Base-by-base conservation (phyloP, 2,888 invertebrate genomes). In the Apeira syringaria region DNA sequence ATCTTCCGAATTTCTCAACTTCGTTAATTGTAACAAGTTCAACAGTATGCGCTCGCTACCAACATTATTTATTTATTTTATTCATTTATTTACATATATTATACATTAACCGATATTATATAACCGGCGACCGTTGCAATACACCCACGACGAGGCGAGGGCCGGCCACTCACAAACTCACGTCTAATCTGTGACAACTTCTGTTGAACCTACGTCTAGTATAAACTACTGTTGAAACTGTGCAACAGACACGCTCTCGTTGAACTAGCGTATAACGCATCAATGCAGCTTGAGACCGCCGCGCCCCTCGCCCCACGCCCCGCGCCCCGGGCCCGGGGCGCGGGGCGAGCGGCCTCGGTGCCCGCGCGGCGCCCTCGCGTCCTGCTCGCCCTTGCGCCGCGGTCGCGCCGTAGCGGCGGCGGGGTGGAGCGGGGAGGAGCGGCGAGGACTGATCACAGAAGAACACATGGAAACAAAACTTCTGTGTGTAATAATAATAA, bases 371-470 rank as follows among this genome's bases (percentile, higher is more conserved):
- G 80, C 74, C 79, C 79, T 67, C 60, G 53, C 75, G 79, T 64
- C 82, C 80, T 80, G 76, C 73, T 68, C 75, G 78, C 80, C 75
- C 74, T 74, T 64, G 47, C 40, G 52, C 35, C 43, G 40, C 41
- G 37, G 43, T 50, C 57, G 56, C 25, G 38, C 3, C 9, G 39
- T 25, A 13, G 34, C 5, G 6, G 0, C 7, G 6, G 34, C 2
- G n/a, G n/a, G n/a, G n/a, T n/a, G n/a, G n/a, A n/a, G n/a, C n/a
- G n/a, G n/a, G n/a, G n/a, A n/a, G n/a, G n/a, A n/a, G n/a, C n/a
- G n/a, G n/a, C 8, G 5, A 11, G 15, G 24, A n/a, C n/a, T 11
- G 13, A 8, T 30, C 30, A 30, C 25, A 7, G 6, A 3, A 7
- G 15, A 4, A 3, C 3, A 2, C 15, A 2, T 15, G 4, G 15